phyloP scores from a whole-genome alignment of 2,113 vertebrate species.

The Leptodactylus fuscus region DNA sequence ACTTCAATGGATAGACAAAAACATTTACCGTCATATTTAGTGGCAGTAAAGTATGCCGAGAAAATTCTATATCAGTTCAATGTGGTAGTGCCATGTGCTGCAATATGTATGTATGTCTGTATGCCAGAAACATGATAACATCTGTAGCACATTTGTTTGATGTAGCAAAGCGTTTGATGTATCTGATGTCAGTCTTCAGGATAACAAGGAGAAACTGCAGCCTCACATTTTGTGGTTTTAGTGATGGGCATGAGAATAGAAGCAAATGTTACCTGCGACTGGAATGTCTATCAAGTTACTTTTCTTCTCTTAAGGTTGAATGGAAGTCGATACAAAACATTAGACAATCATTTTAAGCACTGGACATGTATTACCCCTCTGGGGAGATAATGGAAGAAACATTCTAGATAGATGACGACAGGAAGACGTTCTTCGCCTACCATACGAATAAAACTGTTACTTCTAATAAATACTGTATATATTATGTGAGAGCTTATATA shows the following conservation, averaged over 20 bases:
- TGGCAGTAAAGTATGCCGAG: not conserved
- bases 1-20: conserved; percentile 7
- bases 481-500: no score
- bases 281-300: conserved; percentile 14
- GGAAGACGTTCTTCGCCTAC: not conserved
- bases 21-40: not conserved
- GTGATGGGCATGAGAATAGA: conserved; percentile 23
- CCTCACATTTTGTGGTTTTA: conserved; percentile 37
- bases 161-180: conserved; percentile 46
- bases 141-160: conserved; percentile 47
- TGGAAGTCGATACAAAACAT: not conserved
- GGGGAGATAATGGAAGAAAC: no score
- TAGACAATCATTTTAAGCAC: not conserved
- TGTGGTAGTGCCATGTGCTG: conserved; percentile 17
- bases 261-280: conserved; percentile 42
- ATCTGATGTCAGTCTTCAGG: conserved; percentile 21
- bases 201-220: conserved; percentile 35
- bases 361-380: no score
- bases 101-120: conserved; percentile 8
- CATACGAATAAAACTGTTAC: not conserved
- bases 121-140: conserved; percentile 47
- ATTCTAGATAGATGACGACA: not conserved
- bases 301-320: not conserved
- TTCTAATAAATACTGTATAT: not conserved
- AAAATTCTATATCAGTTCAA: conserved; percentile 28